A percentile compares a stretch with the other conserved stretches of the same genome.
phyloP scores from a whole-genome alignment of 2,888 invertebrate genomes.

The Liopterus haemorrhoidalis region DNA sequence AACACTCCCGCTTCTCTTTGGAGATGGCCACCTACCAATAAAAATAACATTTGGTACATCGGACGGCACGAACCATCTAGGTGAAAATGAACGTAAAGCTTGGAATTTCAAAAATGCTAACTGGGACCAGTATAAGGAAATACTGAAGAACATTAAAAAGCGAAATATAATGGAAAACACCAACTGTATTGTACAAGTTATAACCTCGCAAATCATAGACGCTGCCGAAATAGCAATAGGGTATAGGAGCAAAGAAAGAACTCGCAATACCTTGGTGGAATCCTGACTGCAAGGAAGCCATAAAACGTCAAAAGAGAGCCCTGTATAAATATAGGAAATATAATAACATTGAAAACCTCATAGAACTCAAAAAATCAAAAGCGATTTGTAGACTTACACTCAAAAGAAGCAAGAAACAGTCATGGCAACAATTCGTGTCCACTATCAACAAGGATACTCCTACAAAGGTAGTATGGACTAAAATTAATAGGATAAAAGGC shows the following conservation, averaged over 20 bases:
- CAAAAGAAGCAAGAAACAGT: neutral
- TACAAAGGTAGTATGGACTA: neutral
- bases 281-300: neutral
- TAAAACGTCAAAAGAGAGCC: neutral
- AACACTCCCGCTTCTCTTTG: conserved; percentile 2
- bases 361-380: neutral
- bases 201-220: conserved; percentile 2
- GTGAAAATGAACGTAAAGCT: neutral
- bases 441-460: conserved; percentile 2
- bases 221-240: conserved; percentile 3
- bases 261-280: conserved; percentile 3
- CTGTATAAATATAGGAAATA: conserved; percentile 5
- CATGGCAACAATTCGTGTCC: conserved; percentile 1
- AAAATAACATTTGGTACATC: neutral
- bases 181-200: neutral
- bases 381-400: neutral
- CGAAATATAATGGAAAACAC: neutral
- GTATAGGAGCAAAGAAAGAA: neutral
- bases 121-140: conserved; percentile 5
- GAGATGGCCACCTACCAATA: neutral
- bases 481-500: neutral
- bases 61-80: neutral
- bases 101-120: conserved; percentile 3
- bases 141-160: neutral
- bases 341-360: conserved; percentile 1